Evolutionary conservation across 2,888 invertebrate species (phyloP).

Genomic region (Drosophila acutilabella): DNA sequence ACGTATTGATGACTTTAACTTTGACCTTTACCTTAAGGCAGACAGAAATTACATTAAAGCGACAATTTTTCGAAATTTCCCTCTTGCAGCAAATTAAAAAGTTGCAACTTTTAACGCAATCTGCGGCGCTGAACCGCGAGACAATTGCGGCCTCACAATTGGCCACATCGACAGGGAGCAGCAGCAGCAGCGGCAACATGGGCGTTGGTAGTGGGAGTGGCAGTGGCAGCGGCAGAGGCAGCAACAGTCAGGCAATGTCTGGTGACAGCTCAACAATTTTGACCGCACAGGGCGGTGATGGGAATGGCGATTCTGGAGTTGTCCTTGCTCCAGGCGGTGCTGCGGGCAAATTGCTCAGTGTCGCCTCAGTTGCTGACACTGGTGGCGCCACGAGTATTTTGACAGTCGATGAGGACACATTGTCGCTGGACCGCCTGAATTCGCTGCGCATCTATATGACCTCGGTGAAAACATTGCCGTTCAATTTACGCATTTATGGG

Average conservation of each 20-base stretch:
- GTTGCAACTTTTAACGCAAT: constrained; percentile 85
- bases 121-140: constrained; percentile 85
- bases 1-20: constrained; percentile 5
- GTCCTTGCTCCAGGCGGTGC: constrained; percentile 63
- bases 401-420: constrained; percentile 83
- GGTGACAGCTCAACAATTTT: constrained; percentile 72
- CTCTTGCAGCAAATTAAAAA: constrained; percentile 84
- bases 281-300: constrained; percentile 64
- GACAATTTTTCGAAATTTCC: not conserved
- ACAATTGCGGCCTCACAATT: constrained; percentile 85
- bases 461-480: constrained; percentile 84
- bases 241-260: constrained; percentile 57
- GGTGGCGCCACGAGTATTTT: constrained; percentile 69
- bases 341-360: constrained; percentile 62
- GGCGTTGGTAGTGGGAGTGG: not conserved
- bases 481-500: constrained; percentile 85
- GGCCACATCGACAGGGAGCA: constrained; percentile 83
- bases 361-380: constrained; percentile 30
- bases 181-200: constrained; percentile 25
- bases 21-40: constrained; percentile 7
- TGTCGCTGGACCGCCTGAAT: constrained; percentile 84
- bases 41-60: constrained; percentile 14
- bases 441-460: constrained; percentile 85
- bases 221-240: not conserved
- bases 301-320: constrained; percentile 54